Evolutionary conservation across 1,140 invertebrate species (phyloP).

Genomic region (Drosophila elegans): DNA sequence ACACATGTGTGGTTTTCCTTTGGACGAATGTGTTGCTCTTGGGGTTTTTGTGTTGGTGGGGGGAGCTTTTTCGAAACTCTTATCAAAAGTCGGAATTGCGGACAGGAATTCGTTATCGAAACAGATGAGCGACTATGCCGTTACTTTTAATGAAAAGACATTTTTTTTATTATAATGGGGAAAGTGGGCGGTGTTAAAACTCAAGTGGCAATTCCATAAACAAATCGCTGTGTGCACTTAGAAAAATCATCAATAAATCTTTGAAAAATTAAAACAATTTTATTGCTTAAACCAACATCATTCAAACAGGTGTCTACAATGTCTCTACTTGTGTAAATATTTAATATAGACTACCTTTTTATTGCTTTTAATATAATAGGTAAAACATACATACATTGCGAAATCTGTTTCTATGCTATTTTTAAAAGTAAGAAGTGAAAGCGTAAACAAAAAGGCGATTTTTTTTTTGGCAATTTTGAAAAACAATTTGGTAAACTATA

Average conservation of each 20-base stretch:
- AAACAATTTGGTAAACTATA: neutral
- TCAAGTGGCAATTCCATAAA: constrained; percentile 20
- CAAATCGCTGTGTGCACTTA: neutral
- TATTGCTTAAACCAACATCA: too few relatives aligned
- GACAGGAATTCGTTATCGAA: constrained; percentile 36
- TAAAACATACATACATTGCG: neutral
- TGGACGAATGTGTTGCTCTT: constrained; percentile 25
- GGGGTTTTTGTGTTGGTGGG: neutral
- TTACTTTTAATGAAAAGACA: constrained; percentile 31
- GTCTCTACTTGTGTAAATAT: neutral
- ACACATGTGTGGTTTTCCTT: constrained; percentile 15
- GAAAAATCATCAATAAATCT: neutral
- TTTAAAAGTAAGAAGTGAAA: constrained; percentile 24
- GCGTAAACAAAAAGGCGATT: neutral
- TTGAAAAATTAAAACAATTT: too few relatives aligned
- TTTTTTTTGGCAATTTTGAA: neutral
- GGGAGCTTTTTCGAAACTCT: constrained; percentile 51
- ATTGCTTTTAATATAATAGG: constrained; percentile 11
- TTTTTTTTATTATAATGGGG: constrained; percentile 5
- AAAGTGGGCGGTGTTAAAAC: constrained; percentile 7
- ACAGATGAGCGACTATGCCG: constrained; percentile 17
- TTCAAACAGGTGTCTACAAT: neutral
- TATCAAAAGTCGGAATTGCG: constrained; percentile 34
- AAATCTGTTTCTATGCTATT: constrained; percentile 9
- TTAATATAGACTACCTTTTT: neutral